phyloP scores from a whole-genome alignment of 1,140 invertebrate genomes.

The Drosophila tani region DNA sequence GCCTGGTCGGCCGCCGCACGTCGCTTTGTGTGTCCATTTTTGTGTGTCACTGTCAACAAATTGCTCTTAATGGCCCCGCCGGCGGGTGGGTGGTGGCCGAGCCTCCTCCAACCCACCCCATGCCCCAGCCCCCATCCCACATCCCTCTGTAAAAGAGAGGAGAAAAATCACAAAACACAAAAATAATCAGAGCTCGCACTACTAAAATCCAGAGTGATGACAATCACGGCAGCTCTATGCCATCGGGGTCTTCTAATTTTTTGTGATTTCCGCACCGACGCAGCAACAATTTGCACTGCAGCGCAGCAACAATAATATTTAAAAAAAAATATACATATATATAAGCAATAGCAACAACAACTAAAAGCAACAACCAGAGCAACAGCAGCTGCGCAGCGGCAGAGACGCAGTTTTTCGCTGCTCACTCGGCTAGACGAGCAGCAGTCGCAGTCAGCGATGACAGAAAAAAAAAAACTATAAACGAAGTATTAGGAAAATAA shows the following conservation, averaged over 20 bases:
- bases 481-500: background rate
- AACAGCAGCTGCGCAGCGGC: constrained; percentile 34
- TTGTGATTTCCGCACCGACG: constrained; percentile 73
- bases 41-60: constrained; percentile 83
- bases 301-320: constrained; percentile 28
- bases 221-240: constrained; percentile 53
- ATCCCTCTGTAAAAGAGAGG: background rate
- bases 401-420: constrained; percentile 39
- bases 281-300: constrained; percentile 71
- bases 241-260: constrained; percentile 73
- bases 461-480: background rate
- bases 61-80: constrained; percentile 73
- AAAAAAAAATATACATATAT: constrained; percentile 4
- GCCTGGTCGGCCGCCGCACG: constrained; percentile 49
- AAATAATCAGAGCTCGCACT: constrained; percentile 18
- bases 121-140: background rate
- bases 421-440: constrained; percentile 61
- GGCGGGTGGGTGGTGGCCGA: constrained; percentile 60
- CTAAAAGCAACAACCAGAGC: constrained; percentile 25
- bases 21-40: constrained; percentile 75
- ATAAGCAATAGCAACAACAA: constrained; percentile 14
- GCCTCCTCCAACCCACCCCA: constrained; percentile 17
- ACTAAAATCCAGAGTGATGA: constrained; percentile 36
- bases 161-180: background rate
- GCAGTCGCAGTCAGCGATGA: constrained; percentile 28